Evolutionary conservation across 1,140 invertebrate species (phyloP), one percentile per base, ranked within the genome.

Genomic region (Odontomachus brunneus): DNA sequence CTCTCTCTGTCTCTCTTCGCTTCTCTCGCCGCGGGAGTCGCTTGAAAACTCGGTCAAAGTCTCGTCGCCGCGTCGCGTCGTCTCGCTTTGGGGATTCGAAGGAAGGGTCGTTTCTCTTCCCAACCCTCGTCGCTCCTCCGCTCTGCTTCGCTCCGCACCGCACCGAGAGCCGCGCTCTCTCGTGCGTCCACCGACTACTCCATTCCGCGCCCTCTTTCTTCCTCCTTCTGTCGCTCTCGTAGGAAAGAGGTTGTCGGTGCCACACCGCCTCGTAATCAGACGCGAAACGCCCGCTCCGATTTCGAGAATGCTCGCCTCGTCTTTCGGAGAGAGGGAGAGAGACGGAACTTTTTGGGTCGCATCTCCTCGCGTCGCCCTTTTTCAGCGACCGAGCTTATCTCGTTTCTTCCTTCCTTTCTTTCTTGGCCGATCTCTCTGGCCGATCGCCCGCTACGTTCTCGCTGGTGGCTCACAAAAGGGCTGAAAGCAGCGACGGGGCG

Each of bases 41-140:
- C 81, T 89, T 85, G 82, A 89, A 89, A 88, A 88, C 87, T 88
- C 87, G 87, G 87, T 88, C 87, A 88, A 88, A 88, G 87, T 88
- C 87, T 88, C 87, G 86, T 88, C 87, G 87, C 62, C 74, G 87
- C 72, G 87, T 84, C 84, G 87, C 83, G 84, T 86, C 88, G 87
- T 89, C 87, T 89, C 82, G 87, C 88, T 89, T 89, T 88, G 88
- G 87, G 87, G 87, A 88, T 89, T 89, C 87, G 82, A 89, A 89
- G 87, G 84, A 88, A 86, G 81, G 84, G 75, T 88, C 87, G 87
- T 84, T 85, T 88, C 86, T 88, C 86, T 87, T 74, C 87, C 81
- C 63, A 48, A 26, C 75, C 51, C 75, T 76, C 57, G 38, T 44
- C 59, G 44, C 19, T 60, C n/a, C 24, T 53, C 38, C 38, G 44